These are phyloP conservation scores for Semotilus atromaculatus DNA, from an alignment of 2,797 vertebrate species.

Conservation along the genomic window DNA sequence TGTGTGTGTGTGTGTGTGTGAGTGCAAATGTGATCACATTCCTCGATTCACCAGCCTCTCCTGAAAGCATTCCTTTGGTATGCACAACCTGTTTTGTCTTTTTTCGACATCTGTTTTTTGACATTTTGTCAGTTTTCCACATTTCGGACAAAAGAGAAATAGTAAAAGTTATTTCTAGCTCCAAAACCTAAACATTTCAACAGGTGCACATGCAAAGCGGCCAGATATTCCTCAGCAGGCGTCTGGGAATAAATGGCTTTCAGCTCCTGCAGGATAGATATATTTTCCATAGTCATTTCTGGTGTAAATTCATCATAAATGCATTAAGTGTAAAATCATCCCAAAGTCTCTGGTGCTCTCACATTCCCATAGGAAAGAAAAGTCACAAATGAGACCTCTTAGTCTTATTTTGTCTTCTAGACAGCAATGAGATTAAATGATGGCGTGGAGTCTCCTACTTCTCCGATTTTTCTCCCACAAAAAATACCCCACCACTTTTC, in stretches of 20 bases:
- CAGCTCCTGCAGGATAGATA: slow-evolving; percentile 10
- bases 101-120: slow-evolving; percentile 39
- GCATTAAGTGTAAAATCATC: slow-evolving; percentile 13
- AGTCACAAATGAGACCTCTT: not conserved
- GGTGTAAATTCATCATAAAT: not conserved
- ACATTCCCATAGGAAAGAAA: slow-evolving; percentile 6
- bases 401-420: not conserved
- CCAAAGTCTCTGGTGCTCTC: not conserved
- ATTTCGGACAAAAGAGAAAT: slow-evolving; percentile 31
- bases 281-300: not conserved
- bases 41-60: slow-evolving; percentile 10
- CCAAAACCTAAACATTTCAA: slow-evolving; percentile 32
- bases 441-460: not conserved
- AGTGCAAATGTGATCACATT: slow-evolving; percentile 33
- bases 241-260: slow-evolving; percentile 16
- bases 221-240: slow-evolving; percentile 23
- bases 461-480: not conserved
- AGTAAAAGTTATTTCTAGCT: slow-evolving; percentile 23
- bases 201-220: slow-evolving; percentile 24
- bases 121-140: slow-evolving; percentile 28
- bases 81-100: slow-evolving; percentile 23
- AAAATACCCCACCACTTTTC: not conserved
- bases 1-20: slow-evolving; percentile 9
- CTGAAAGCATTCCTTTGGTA: slow-evolving; percentile 31
- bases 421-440: not conserved